These are phyloP conservation scores for Quiscalus mexicanus DNA, from an alignment of 2,113 vertebrate genomes.

Conservation along the genomic window DNA sequence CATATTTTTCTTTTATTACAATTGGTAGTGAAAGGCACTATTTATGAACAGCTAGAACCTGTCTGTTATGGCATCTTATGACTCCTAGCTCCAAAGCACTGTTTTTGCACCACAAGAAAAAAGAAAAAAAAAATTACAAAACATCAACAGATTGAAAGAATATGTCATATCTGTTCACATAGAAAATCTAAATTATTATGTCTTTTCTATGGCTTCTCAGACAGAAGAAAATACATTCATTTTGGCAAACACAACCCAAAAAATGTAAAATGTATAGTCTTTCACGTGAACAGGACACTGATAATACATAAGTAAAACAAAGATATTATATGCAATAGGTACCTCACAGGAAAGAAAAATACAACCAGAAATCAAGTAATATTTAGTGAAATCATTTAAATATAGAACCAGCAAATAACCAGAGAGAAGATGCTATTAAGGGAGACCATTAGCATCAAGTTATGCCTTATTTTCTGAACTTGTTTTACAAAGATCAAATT, in stretches of 20 bases:
- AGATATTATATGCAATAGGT: not conserved
- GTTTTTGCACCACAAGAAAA: not conserved
- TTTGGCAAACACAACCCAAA: not conserved
- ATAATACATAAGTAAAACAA: not conserved
- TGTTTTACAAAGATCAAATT: conserved; percentile 69
- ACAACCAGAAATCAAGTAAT: conserved; percentile 9
- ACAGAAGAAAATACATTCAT: not conserved
- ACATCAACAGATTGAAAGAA: not conserved
- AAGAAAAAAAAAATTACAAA: not conserved
- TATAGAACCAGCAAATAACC: conserved; percentile 51
- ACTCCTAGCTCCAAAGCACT: not conserved
- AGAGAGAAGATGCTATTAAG: conserved; percentile 54
- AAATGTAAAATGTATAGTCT: not conserved
- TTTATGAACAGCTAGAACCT: not conserved
- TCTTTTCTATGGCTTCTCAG: not conserved
- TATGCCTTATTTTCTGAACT: conserved; percentile 63
- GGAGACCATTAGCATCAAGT: conserved; percentile 61
- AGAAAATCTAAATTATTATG: not conserved
- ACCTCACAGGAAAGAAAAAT: conserved; percentile 7
- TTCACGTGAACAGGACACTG: not conserved
- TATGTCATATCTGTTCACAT: not conserved
- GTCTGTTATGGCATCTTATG: not conserved
- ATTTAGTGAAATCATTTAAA: conserved; percentile 46
- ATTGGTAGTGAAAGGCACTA: not conserved
- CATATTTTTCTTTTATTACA: not conserved